These are phyloP conservation scores for Enteromius viviparus DNA, from an alignment of 2,797 vertebrate genomes.

Conservation along the genomic window DNA sequence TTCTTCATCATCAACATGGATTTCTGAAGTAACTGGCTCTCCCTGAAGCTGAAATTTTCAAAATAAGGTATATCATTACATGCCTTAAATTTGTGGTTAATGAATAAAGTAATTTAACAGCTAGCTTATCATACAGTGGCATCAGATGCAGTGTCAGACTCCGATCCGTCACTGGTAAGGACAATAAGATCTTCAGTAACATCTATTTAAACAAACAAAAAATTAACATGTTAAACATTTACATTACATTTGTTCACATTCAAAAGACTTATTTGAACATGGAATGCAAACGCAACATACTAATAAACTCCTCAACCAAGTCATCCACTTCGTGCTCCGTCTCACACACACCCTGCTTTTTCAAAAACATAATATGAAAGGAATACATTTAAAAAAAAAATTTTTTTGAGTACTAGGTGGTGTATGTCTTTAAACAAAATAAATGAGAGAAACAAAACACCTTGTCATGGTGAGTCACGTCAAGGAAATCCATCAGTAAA, in stretches of 20 bases:
- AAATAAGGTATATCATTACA: not conserved
- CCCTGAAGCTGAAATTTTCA: conserved; percentile 20
- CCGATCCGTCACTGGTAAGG: conserved; percentile 45
- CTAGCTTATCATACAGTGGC: conserved; percentile 45
- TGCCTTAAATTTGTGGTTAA: not conserved
- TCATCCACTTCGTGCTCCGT: not conserved
- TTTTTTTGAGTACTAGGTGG: not conserved
- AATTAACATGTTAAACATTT: not conserved
- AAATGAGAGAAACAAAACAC: not conserved
- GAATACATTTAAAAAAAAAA: too few relatives aligned
- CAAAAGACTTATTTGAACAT: not conserved
- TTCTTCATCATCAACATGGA: not conserved
- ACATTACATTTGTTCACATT: not conserved
- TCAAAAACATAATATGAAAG: not conserved
- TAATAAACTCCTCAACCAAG: conserved; percentile 28
- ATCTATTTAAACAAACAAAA: not conserved
- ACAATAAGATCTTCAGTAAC: conserved; percentile 48
- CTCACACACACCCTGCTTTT: not conserved
- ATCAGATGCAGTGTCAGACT: conserved; percentile 41
- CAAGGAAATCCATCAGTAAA: conserved; percentile 34
- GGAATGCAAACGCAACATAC: not conserved
- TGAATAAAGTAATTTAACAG: not conserved
- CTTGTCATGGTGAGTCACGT: not conserved
- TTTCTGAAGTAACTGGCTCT: not conserved
- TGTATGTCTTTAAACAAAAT: not conserved